Conservation (phyloP, 2,113 vertebrate species). For the Zootoca vivipara region DNA sequence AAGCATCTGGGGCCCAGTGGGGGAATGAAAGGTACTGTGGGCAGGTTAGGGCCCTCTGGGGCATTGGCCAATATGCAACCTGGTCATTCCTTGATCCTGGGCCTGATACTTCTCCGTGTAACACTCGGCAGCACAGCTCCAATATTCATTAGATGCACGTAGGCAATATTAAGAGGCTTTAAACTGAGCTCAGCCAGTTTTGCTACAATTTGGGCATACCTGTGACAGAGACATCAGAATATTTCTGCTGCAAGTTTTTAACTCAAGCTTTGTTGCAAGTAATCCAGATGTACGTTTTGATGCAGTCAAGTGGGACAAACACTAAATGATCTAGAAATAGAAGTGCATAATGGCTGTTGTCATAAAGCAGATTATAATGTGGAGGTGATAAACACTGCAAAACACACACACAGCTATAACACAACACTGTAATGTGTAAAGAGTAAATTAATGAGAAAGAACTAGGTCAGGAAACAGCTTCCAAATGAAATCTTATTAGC, state of each 20-base stretch:
- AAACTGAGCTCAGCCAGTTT: too few species aligned
- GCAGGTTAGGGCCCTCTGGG: too few species aligned
- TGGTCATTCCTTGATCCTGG: too few species aligned
- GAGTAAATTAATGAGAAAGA: conserved; percentile 43
- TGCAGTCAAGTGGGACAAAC: conserved; percentile 12
- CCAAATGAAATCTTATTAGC: not conserved
- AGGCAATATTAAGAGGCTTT: too few species aligned
- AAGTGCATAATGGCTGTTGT: conserved; percentile 6
- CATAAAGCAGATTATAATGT: not conserved
- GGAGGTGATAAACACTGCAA: not conserved
- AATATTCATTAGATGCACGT: too few species aligned
- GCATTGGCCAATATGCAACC: too few species aligned
- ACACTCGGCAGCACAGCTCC: too few species aligned
- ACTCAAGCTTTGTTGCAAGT: conserved; percentile 2
- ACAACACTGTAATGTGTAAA: conserved; percentile 5
- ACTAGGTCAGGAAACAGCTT: conserved; percentile 23
- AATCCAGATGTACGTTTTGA: not conserved
- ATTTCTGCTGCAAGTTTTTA: not conserved
- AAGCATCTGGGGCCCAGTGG: too few species aligned
- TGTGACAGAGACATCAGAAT: not conserved
- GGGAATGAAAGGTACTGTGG: too few species aligned
- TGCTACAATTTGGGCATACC: not conserved
- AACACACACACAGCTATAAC: not conserved
- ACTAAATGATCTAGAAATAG: conserved; percentile 5
- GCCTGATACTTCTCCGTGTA: too few species aligned